Percentiles rank a stretch among this genome's conserved stretches.
These are phyloP conservation scores for Leucozona laternaria DNA, from an alignment of 2,888 invertebrate genomes.

Conservation along the genomic window DNA sequence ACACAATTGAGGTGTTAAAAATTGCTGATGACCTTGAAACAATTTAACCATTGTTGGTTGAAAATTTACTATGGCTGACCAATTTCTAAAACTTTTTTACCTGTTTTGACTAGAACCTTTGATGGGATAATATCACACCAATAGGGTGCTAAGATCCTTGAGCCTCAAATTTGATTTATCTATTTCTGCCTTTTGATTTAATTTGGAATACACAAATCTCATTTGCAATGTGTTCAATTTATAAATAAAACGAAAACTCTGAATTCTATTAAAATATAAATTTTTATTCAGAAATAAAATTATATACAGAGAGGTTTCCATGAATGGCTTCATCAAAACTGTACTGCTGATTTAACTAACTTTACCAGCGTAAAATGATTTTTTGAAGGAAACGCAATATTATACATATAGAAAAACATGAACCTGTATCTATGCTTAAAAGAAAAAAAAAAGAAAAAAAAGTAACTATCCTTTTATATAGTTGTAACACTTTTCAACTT, in stretches of 20 bases:
- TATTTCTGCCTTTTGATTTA: too few species aligned
- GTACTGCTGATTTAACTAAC: neutral
- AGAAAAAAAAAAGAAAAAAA: neutral
- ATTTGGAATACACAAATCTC: too few species aligned
- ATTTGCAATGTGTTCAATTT: too few species aligned
- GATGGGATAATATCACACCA: too few species aligned
- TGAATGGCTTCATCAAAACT: slow-evolving; percentile 26
- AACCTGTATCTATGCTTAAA: neutral
- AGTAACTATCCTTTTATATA: neutral
- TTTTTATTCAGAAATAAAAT: neutral
- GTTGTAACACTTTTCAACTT: slow-evolving; percentile 27
- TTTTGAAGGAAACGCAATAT: neutral
- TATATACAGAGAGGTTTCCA: neutral
- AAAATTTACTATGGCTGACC: too few species aligned
- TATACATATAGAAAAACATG: neutral
- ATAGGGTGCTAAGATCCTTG: too few species aligned
- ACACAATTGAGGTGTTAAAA: too few species aligned
- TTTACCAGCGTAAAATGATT: neutral
- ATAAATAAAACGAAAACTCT: neutral
- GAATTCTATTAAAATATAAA: neutral
- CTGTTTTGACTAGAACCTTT: too few species aligned
- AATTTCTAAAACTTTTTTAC: too few species aligned
- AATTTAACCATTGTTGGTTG: too few species aligned
- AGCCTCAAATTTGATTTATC: too few species aligned
- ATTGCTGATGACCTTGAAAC: too few species aligned